Evolutionary conservation across 2,888 invertebrate genomes (phyloP).

Genomic region (Lycia hirtaria): DNA sequence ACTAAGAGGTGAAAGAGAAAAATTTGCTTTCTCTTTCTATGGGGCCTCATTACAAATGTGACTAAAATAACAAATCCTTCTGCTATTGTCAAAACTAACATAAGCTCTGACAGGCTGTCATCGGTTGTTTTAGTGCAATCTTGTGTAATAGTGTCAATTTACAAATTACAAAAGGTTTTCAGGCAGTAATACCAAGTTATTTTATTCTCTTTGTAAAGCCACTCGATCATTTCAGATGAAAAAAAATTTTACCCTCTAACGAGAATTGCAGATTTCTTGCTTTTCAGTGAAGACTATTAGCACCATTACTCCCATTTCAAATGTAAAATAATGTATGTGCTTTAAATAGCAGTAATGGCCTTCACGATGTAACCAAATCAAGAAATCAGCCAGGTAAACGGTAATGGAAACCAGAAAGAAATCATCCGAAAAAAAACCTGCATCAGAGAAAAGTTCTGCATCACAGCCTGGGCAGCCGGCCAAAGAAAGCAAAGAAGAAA

Average conservation of each 20-base stretch:
- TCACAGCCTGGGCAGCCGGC: slow-evolving; percentile 11
- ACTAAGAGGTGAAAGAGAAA: no score
- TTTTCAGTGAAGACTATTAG: no score
- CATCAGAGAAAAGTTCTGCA: slow-evolving; percentile 15
- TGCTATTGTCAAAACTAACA: neutral
- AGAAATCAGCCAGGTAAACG: neutral
- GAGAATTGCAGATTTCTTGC: no score
- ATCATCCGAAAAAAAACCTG: slow-evolving; percentile 18
- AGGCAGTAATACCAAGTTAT: neutral
- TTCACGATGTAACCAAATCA: neutral
- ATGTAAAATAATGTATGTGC: neutral
- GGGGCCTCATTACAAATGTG: no score
- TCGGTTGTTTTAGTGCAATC: neutral
- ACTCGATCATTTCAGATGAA: no score
- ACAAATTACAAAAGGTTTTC: neutral
- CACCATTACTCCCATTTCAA: neutral
- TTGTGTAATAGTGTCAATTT: neutral
- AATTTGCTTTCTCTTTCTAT: no score
- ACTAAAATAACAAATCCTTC: no score
- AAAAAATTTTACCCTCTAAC: no score
- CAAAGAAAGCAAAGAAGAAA: no score
- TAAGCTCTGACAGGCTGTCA: neutral
- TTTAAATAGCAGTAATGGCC: neutral
- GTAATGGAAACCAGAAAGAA: neutral
- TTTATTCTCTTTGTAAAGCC: neutral